These are phyloP conservation scores for Pseudococcus jackbeardsleyi DNA, from an alignment of 2,888 invertebrate genomes.

Conservation along the genomic window DNA sequence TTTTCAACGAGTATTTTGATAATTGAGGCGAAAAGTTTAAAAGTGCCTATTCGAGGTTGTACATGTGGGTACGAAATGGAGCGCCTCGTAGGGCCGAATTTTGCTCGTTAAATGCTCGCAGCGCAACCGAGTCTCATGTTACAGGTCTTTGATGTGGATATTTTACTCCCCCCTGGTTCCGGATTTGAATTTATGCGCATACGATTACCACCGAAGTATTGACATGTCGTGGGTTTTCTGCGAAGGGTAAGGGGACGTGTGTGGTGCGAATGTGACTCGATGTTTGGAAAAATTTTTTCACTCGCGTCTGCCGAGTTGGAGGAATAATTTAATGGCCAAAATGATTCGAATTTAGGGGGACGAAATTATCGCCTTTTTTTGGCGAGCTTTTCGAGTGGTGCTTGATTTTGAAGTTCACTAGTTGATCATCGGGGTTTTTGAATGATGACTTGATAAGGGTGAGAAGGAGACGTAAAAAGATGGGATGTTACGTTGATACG, in stretches of 20 bases:
- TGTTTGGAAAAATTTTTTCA: constrained; percentile 3
- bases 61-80: neutral
- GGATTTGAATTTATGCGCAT: constrained; percentile 34
- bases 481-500: too few relatives aligned
- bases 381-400: too few relatives aligned
- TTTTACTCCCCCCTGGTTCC: constrained; percentile 17
- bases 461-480: too few relatives aligned
- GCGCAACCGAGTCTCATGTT: constrained; percentile 15
- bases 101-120: constrained; percentile 18
- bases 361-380: neutral
- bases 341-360: neutral
- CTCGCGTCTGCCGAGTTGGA: neutral
- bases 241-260: neutral
- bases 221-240: constrained; percentile 28
- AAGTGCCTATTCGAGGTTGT: neutral
- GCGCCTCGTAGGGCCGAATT: neutral
- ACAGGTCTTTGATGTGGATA: constrained; percentile 36
- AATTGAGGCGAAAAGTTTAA: neutral
- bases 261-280: constrained; percentile 1
- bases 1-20: constrained; percentile 13
- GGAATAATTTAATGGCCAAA: neutral
- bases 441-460: too few relatives aligned
- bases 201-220: constrained; percentile 35
- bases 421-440: too few relatives aligned
- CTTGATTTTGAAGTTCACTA: too few relatives aligned